Evolutionary conservation across 2,888 invertebrate genomes (phyloP), one percentile per base, ranked within the genome.

Genomic region (Caenorhabditis angaria): DNA sequence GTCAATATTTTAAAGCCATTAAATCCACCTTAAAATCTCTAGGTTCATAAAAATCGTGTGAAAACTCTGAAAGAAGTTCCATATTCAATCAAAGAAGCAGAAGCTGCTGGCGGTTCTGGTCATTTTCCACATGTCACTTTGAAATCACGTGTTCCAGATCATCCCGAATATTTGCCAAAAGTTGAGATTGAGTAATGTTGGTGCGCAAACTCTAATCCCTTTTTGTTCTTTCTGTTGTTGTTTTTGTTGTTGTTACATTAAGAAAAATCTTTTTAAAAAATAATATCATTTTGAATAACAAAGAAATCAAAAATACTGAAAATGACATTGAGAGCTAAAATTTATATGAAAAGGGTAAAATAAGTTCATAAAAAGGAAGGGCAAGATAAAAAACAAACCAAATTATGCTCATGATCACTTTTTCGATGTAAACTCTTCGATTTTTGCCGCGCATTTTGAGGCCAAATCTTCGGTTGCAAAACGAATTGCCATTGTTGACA

Each of bases 1-100:
- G 56, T 48, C 25, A 27, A 10, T 61, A 0, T 61, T 29, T 25
- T 14, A 35, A 4, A n/a, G 1, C 35, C 41, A 10, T 20, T 4
- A 22, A 57, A 35, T 20, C 20, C 55, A 25, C 22, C 25, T 53
- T 18, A 12, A 24, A 53, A 10, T 27, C 32, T 3, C 14, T 20
- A 72, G 74, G 62, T 76, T 59, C 86, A 87, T 73, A 85, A 85
- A 64, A 71, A 82, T 25, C 80, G 81, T 10, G 58, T 87, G 57
- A 84, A 80, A 61, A 76, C 77, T 28, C 70, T 88, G 35, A 74
- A 82, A 61, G 85, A 83, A 41, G 68, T 77, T 18, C 83, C 87
- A n/a, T 87, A 85, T 71, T 77, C 82, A 14, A 78, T 83, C 57
- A 78, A 76, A 58, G 87, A 88, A 73, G 85, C 87, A 0, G 76